Evolutionary conservation across 1,140 invertebrate species (phyloP).

Genomic region (Trichonephila clavipes): DNA sequence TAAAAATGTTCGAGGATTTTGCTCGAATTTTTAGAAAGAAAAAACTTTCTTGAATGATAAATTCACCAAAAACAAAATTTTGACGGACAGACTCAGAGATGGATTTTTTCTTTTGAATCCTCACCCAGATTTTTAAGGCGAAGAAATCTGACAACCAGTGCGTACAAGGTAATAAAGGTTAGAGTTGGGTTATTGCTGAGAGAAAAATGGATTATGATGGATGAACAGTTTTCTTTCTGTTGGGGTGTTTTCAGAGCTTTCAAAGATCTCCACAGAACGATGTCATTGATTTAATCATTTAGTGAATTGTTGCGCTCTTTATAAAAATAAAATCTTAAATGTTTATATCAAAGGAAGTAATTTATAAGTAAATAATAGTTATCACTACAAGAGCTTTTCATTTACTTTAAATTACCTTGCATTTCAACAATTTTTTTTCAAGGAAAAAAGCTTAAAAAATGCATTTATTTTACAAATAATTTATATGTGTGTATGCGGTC

Average conservation of each 20-base stretch:
- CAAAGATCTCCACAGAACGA: background rate
- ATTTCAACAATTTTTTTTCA: too few species aligned
- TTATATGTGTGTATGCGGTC: too few species aligned
- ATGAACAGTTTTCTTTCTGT: slow-evolving; percentile 31
- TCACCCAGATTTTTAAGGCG: background rate
- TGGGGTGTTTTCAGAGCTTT: background rate
- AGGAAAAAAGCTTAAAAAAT: too few species aligned
- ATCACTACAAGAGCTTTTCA: background rate
- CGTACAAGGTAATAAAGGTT: slow-evolving; percentile 50
- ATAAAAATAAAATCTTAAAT: too few species aligned
- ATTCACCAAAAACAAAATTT: slow-evolving; percentile 19
- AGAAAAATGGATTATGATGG: slow-evolving; percentile 54
- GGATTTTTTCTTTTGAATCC: slow-evolving; percentile 28
- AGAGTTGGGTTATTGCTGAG: slow-evolving; percentile 18
- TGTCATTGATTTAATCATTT: background rate
- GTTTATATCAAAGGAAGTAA: background rate
- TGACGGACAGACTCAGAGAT: slow-evolving; percentile 28
- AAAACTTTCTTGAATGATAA: background rate
- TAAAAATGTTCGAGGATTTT: slow-evolving; percentile 10
- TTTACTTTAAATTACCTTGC: background rate
- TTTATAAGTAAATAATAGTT: background rate
- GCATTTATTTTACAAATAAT: too few species aligned
- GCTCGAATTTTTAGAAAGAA: background rate
- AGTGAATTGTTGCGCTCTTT: too few species aligned
- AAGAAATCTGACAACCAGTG: slow-evolving; percentile 23